Evolutionary conservation across 1,140 invertebrate species (phyloP).

Genomic region (Formica exsecta): DNA sequence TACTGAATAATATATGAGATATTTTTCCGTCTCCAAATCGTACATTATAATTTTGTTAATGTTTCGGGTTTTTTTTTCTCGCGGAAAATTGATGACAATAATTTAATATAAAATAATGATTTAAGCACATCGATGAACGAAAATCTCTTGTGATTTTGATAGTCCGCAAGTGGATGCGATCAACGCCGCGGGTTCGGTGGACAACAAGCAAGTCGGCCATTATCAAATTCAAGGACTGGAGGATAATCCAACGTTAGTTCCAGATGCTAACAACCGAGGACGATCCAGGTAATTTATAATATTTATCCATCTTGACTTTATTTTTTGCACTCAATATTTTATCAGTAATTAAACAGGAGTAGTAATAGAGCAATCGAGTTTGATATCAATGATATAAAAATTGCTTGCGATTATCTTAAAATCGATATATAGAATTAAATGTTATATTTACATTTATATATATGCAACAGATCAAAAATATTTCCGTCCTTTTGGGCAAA

Average conservation of each 20-base stretch:
- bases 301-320: neutral
- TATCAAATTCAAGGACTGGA: constrained; percentile 73
- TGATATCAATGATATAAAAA: too few relatives aligned
- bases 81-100: neutral
- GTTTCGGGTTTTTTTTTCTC: neutral
- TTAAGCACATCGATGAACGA: neutral
- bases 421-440: too few relatives aligned
- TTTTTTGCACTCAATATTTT: neutral
- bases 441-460: too few relatives aligned
- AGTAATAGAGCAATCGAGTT: neutral
- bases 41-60: constrained; percentile 8
- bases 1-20: neutral
- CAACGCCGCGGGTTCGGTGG: constrained; percentile 64
- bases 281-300: constrained; percentile 74
- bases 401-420: too few relatives aligned
- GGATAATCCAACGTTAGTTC: constrained; percentile 59
- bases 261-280: constrained; percentile 72
- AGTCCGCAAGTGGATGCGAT: constrained; percentile 77
- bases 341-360: neutral
- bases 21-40: neutral
- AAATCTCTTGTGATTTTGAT: constrained; percentile 47
- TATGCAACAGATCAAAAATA: neutral
- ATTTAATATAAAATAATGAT: neutral
- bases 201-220: constrained; percentile 67
- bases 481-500: neutral